phyloP scores from a whole-genome alignment of 1,140 invertebrate genomes.

The Leptoteleia sp. region DNA sequence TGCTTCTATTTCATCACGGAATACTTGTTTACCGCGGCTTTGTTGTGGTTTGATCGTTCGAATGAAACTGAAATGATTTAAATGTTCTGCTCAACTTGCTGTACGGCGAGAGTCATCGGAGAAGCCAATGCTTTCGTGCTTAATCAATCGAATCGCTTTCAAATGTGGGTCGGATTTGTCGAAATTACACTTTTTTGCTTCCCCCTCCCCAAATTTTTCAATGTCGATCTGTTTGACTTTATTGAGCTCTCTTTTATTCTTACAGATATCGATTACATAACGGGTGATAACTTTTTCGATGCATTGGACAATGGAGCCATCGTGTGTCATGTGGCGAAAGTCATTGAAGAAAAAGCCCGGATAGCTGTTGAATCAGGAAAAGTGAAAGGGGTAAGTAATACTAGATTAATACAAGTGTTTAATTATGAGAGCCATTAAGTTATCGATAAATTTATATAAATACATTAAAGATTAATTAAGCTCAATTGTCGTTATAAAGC shows the following conservation, averaged over 20 bases:
- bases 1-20: constrained; percentile 64
- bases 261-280: constrained; percentile 88
- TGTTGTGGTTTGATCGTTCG: constrained; percentile 61
- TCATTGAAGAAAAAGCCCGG: constrained; percentile 87
- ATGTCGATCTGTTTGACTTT: neutral
- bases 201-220: constrained; percentile 1
- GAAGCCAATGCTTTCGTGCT: constrained; percentile 54
- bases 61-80: constrained; percentile 73
- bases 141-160: constrained; percentile 36
- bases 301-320: constrained; percentile 90
- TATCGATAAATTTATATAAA: no score
- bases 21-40: constrained; percentile 59
- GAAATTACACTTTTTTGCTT: constrained; percentile 18
- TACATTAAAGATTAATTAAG: no score
- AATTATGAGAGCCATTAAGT: no score
- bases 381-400: constrained; percentile 83
- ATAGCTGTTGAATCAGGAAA: constrained; percentile 84
- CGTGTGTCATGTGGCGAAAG: constrained; percentile 88
- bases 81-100: constrained; percentile 68
- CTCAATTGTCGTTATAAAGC: no score
- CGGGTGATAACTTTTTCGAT: constrained; percentile 89
- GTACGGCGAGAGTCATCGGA: constrained; percentile 62
- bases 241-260: constrained; percentile 48
- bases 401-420: no score
- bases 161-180: constrained; percentile 46